Base-by-base conservation (phyloP, 2,113 vertebrate genomes). In the Budorcas taxicolor region DNA sequence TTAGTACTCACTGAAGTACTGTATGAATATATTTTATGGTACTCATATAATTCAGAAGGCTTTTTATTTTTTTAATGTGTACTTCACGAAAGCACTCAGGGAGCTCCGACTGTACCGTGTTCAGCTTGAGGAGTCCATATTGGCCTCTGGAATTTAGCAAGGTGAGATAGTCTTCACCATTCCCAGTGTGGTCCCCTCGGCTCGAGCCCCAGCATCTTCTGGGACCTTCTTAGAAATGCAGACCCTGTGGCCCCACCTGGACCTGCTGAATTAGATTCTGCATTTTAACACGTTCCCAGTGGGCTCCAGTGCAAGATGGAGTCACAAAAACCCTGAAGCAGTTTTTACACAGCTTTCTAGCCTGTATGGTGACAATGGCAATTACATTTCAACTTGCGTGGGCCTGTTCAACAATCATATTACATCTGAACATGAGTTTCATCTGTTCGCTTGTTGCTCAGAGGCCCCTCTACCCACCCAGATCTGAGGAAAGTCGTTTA, bases 381-480 rank as follows among this genome's bases (percentile, higher is more conserved):
- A 33, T n/a, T 27, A n/a, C 25, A 23, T 85, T 33, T 40, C 95
- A 29, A 21, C 96, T 74, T 90, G 97, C 81, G 5, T 0, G 15
- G 93, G 53, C 96, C 81, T 94, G 97, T 29, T 47, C 23, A n/a
- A 50, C 31, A 76, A 14, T 36, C 23, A 47, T 12, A 17, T 36
- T 0, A 1, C 74, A 29, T 2, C 2, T 0, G 21, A 91, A 96
- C 87, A 4, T 6, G 82, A 90, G 83, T 92, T 86, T 76, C 76
- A 89, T 57, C 52, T 40, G 29, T 78, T 47, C 40, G 93, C 43
- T 83, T 43, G 58, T 43, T 97, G 95, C 97, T 96, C 0, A 0
- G 93, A 33, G 45, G 96, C 96, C 82, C 92, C 43, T 85, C 14
- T 80, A 86, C 97, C 94, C 76, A 9, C 6, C 87, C n/a, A 58